A percentile compares a stretch with the other conserved stretches of the same genome.
Conservation (phyloP, 2,888 invertebrate species). For the Melangyna quadrimaculata region DNA sequence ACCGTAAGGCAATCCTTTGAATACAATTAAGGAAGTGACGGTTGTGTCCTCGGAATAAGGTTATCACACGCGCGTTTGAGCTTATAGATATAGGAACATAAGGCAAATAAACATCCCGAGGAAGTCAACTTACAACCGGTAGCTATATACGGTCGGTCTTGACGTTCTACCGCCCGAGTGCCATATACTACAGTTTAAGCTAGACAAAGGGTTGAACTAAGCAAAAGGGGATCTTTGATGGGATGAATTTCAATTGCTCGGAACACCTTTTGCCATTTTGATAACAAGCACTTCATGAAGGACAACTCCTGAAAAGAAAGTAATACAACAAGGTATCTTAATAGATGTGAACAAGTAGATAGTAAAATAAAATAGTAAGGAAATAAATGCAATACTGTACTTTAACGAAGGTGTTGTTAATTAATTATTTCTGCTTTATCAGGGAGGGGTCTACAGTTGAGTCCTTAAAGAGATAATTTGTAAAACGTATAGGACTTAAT, state of each 20-base stretch:
- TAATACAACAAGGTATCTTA: background rate
- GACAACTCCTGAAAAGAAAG: background rate
- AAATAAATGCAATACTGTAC: background rate
- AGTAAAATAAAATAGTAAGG: background rate
- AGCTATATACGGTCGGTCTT: background rate
- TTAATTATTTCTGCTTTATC: no score
- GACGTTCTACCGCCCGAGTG: background rate
- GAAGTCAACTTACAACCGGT: background rate
- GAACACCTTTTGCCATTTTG: constrained; percentile 4
- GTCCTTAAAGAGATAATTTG: no score
- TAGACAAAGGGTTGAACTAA: constrained; percentile 9
- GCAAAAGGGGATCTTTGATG: background rate
- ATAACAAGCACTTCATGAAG: background rate
- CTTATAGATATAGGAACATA: background rate
- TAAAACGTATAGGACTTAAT: no score
- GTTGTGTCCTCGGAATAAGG: constrained; percentile 23
- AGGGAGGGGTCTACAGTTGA: no score
- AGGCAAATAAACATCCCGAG: constrained; percentile 3
- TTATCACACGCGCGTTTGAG: constrained; percentile 39
- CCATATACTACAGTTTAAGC: background rate
- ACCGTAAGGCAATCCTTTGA: constrained; percentile 13
- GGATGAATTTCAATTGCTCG: constrained; percentile 14
- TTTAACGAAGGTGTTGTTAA: background rate
- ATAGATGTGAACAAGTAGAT: background rate
- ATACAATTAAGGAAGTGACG: constrained; percentile 27